Conservation (phyloP, 2,113 vertebrate genomes). For the Callionymus lyra region DNA sequence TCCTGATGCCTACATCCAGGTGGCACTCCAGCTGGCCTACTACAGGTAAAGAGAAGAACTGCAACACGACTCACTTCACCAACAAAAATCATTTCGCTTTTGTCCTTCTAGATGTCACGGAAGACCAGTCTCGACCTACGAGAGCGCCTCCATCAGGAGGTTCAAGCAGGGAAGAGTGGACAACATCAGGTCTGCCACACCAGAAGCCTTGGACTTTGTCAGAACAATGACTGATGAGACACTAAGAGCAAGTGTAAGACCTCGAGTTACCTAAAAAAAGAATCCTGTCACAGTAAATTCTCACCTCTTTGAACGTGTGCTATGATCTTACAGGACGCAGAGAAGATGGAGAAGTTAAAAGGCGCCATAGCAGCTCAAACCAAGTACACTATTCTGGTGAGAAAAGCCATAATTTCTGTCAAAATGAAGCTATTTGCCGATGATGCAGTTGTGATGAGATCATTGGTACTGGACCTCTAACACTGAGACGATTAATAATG, state of each 20-base stretch:
- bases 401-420: conserved; percentile 15
- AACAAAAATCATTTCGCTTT: not conserved
- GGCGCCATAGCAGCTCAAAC: conserved; percentile 82
- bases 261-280: conserved; percentile 5
- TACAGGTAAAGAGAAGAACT: conserved; percentile 71
- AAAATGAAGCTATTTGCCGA: too few relatives aligned
- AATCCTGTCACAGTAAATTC: conserved; percentile 2
- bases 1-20: conserved; percentile 90
- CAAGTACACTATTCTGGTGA: conserved; percentile 82
- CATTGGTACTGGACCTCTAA: too few relatives aligned
- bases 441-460: too few relatives aligned
- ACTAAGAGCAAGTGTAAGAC: conserved; percentile 59
- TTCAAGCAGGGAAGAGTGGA: conserved; percentile 87
- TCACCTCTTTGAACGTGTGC: conserved; percentile 2
- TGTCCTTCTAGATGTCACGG: conserved; percentile 67
- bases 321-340: conserved; percentile 64
- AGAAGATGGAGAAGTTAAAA: conserved; percentile 78
- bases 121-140: conserved; percentile 80
- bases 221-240: conserved; percentile 74
- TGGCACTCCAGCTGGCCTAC: conserved; percentile 86
- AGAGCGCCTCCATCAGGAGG: conserved; percentile 91
- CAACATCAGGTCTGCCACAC: conserved; percentile 91
- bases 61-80: not conserved
- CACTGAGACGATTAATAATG: too few relatives aligned
- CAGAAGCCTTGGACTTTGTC: conserved; percentile 78